A percentile compares a stretch with the other conserved stretches of the same genome.
These are phyloP conservation scores for Bombus confusus DNA, from an alignment of 1,140 invertebrate species.

Conservation along the genomic window DNA sequence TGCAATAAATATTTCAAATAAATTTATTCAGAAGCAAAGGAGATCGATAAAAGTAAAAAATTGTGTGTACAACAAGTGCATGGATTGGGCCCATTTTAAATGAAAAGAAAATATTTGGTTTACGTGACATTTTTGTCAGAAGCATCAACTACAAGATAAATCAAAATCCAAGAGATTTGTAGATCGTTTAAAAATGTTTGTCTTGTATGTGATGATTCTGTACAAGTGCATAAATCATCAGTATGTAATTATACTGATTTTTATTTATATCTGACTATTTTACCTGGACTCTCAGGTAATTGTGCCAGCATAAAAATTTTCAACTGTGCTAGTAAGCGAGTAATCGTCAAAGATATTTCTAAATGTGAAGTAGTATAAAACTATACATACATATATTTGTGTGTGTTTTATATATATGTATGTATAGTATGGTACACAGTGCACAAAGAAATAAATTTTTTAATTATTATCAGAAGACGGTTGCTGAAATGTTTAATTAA, in stretches of 20 bases:
- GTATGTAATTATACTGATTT: conserved; percentile 16
- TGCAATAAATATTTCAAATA: conserved; percentile 21
- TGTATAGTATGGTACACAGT: conserved; percentile 36
- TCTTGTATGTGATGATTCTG: conserved; percentile 53
- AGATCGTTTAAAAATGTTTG: neutral
- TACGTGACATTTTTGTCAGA: conserved; percentile 19
- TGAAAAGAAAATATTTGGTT: conserved; percentile 18
- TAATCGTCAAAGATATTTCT: conserved; percentile 39
- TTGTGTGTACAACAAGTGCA: neutral
- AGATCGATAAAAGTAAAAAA: conserved; percentile 13
- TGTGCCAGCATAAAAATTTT: conserved; percentile 45
- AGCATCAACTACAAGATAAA: conserved; percentile 37
- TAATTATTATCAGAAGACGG: neutral
- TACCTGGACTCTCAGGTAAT: conserved; percentile 27
- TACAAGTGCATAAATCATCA: conserved; percentile 31
- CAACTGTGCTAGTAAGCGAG: conserved; percentile 19
- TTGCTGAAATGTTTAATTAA: neutral
- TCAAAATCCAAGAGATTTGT: neutral
- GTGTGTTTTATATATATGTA: neutral
- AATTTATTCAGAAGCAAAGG: conserved; percentile 32
- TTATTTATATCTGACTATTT: conserved; percentile 32
- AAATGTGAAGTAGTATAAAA: conserved; percentile 67
- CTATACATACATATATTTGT: conserved; percentile 33
- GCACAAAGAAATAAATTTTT: conserved; percentile 32
- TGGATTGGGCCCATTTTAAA: conserved; percentile 28